A percentile compares a stretch with the other conserved stretches of the same genome.
Evolutionary conservation across 2,888 invertebrate genomes (phyloP).

Genomic region (Sinohyriopsis cumingii): DNA sequence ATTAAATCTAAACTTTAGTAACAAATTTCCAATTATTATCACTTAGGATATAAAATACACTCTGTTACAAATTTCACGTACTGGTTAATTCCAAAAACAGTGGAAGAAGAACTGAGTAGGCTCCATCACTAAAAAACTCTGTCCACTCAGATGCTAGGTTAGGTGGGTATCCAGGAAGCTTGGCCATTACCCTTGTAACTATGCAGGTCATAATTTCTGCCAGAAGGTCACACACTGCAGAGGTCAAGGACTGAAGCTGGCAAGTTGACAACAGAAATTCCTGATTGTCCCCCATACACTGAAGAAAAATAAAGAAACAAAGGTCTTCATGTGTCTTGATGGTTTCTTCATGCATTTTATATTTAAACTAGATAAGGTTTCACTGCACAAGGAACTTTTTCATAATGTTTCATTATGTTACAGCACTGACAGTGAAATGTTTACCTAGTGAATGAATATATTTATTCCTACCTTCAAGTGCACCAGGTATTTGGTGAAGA

Average conservation of each 20-base stretch:
- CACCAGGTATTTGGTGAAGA: no score
- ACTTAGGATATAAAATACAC: no score
- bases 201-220: constrained; percentile 71
- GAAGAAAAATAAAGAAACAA: constrained; percentile 7
- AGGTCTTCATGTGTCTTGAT: not conserved
- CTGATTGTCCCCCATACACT: constrained; percentile 44
- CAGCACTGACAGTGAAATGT: no score
- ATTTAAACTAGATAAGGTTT: no score
- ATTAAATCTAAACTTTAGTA: no score
- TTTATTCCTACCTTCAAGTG: no score
- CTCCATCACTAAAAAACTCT: constrained; percentile 82
- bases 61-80: constrained; percentile 13
- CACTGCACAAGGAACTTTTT: no score
- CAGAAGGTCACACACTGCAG: constrained; percentile 48
- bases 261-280: constrained; percentile 17
- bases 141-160: constrained; percentile 82
- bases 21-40: no score
- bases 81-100: constrained; percentile 74
- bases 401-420: no score
- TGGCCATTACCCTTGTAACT: constrained; percentile 21
- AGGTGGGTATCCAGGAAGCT: constrained; percentile 42
- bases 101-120: constrained; percentile 75
- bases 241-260: constrained; percentile 42
- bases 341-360: no score
- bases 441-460: no score